phyloP scores from a whole-genome alignment of 2,113 vertebrate genomes.

The Geococcyx californianus region DNA sequence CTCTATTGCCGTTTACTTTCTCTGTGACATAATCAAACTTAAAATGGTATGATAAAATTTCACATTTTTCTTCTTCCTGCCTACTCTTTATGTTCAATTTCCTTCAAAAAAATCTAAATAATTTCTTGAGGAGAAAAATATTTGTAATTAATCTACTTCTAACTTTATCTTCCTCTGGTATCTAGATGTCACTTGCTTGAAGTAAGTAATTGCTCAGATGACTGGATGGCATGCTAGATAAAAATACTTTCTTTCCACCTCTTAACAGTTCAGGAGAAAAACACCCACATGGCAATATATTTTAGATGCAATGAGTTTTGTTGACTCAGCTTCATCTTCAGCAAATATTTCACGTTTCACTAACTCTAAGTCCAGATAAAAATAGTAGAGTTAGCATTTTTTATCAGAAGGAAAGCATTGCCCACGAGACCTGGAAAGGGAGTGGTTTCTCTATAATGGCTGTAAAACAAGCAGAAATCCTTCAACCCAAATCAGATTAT shows the following conservation, averaged over 20 bases:
- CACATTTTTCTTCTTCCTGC: constrained; percentile 59
- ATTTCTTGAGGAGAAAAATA: constrained; percentile 56
- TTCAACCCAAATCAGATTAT: neutral
- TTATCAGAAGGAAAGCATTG: neutral
- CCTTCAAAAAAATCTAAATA: constrained; percentile 35
- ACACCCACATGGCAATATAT: neutral
- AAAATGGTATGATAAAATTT: constrained; percentile 65
- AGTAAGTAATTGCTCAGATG: constrained; percentile 43
- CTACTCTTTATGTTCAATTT: constrained; percentile 51
- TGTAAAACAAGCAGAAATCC: neutral
- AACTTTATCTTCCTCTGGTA: constrained; percentile 37
- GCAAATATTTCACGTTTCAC: neutral
- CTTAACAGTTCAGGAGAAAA: neutral
- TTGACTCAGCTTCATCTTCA: constrained; percentile 26
- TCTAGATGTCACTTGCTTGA: constrained; percentile 37
- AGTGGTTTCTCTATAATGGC: neutral
- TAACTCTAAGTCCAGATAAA: neutral
- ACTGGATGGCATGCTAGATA: neutral
- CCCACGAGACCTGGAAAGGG: neutral
- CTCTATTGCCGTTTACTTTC: constrained; percentile 62
- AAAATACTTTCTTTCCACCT: constrained; percentile 1
- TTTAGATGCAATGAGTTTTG: constrained; percentile 3
- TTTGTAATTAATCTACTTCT: constrained; percentile 56
- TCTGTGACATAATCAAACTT: constrained; percentile 70
- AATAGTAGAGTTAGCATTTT: neutral